Conservation (phyloP, 2,888 invertebrate species). For the Sycophila texana region DNA sequence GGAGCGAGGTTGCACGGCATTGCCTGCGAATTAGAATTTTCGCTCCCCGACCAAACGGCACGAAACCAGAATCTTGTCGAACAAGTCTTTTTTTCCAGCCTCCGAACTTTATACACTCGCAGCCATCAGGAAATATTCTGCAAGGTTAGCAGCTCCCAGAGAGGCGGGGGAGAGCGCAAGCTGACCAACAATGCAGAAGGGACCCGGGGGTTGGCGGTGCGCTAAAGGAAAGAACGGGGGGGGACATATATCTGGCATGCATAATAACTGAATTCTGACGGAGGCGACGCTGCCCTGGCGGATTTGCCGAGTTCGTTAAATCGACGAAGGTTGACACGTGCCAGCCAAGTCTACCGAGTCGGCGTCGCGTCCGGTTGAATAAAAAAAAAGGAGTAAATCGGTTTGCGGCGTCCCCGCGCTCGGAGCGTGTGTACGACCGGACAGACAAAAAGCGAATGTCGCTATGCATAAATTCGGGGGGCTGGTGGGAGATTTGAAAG, state of each 20-base stretch:
- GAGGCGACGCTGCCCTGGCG: background rate
- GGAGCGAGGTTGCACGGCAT: constrained; percentile 6
- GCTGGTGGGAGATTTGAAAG: constrained; percentile 42
- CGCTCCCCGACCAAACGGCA: constrained; percentile 14
- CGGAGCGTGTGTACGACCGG: background rate
- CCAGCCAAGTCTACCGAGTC: too few species aligned
- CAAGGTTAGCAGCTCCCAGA: constrained; percentile 54
- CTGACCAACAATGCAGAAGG: constrained; percentile 54
- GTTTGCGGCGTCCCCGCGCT: background rate
- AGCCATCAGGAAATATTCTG: constrained; percentile 32
- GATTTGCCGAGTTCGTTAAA: constrained; percentile 63
- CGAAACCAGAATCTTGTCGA: background rate
- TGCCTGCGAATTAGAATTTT: constrained; percentile 31
- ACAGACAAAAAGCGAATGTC: constrained; percentile 26
- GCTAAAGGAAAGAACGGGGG: constrained; percentile 32
- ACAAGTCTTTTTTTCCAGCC: constrained; percentile 11
- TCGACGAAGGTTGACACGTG: constrained; percentile 49
- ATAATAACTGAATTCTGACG: constrained; percentile 66
- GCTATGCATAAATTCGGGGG: constrained; percentile 29
- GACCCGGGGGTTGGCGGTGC: constrained; percentile 5
- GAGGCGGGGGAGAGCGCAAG: constrained; percentile 54
- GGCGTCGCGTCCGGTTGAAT: background rate
- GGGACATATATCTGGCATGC: constrained; percentile 58
- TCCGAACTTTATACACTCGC: constrained; percentile 1
- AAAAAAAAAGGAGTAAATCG: constrained; percentile 29